phyloP scores from a whole-genome alignment of 2,888 invertebrate species.

The Xestia xanthographa region DNA sequence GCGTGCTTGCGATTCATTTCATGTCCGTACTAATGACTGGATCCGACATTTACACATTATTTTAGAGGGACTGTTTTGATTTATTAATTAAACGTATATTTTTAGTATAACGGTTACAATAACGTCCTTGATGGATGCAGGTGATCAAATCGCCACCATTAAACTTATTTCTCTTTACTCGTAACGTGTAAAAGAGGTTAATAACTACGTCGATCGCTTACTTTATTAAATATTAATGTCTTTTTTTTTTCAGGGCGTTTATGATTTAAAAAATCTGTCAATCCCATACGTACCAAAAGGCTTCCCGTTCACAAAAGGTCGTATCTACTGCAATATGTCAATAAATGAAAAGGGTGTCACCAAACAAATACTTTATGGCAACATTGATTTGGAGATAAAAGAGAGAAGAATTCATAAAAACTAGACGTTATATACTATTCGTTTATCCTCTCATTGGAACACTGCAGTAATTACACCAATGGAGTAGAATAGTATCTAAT shows the following conservation, averaged over 20 bases:
- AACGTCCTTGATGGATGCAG: too few relatives aligned
- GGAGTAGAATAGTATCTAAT: background rate
- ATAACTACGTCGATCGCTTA: too few relatives aligned
- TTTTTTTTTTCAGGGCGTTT: background rate
- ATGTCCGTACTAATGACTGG: too few relatives aligned
- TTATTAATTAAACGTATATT: too few relatives aligned
- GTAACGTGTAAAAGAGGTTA: too few relatives aligned
- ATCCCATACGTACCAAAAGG: slow-evolving; percentile 2
- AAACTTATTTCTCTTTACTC: too few relatives aligned
- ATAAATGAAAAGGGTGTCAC: background rate
- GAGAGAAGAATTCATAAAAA: background rate
- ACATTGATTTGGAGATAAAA: slow-evolving; percentile 39
- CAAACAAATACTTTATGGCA: background rate
- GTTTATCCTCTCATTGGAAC: background rate
- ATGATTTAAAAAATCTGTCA: background rate
- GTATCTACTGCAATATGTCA: slow-evolving; percentile 7
- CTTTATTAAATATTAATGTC: background rate
- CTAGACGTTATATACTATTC: background rate
- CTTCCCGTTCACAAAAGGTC: slow-evolving; percentile 9
- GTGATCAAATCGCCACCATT: too few relatives aligned
- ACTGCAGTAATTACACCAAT: background rate
- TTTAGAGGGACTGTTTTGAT: too few relatives aligned
- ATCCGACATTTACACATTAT: too few relatives aligned
- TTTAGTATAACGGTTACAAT: too few relatives aligned
- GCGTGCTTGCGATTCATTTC: too few relatives aligned